phyloP scores from a whole-genome alignment of 2,888 invertebrate species.

The Volucella zonaria region DNA sequence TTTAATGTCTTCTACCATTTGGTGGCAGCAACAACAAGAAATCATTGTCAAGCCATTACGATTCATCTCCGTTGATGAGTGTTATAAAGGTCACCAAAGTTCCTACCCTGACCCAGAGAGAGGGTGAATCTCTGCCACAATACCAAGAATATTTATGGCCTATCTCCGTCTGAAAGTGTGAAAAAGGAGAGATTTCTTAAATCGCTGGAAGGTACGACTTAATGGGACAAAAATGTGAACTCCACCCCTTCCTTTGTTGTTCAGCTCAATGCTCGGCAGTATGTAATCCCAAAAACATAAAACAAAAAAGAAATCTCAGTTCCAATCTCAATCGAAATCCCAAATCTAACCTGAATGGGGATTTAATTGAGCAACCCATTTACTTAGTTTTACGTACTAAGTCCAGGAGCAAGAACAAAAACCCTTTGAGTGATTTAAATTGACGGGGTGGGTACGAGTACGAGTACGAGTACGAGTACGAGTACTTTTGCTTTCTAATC shows the following conservation, averaged over 20 bases:
- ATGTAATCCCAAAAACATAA: slow-evolving; percentile 22
- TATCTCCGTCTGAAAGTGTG: slow-evolving; percentile 44
- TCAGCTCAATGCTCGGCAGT: background rate
- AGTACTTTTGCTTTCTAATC: slow-evolving; percentile 34
- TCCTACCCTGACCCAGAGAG: background rate
- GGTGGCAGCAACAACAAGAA: slow-evolving; percentile 4
- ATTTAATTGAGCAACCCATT: slow-evolving; percentile 69
- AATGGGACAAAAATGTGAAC: slow-evolving; percentile 43
- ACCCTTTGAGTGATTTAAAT: slow-evolving; percentile 44
- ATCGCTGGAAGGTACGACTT: slow-evolving; percentile 47
- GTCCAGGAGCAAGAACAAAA: slow-evolving; percentile 34
- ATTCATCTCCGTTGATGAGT: slow-evolving; percentile 50
- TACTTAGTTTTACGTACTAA: slow-evolving; percentile 13
- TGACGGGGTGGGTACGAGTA: slow-evolving; percentile 44
- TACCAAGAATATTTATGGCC: slow-evolving; percentile 37
- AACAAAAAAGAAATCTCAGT: slow-evolving; percentile 15
- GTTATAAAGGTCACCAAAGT: slow-evolving; percentile 53
- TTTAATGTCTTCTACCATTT: background rate
- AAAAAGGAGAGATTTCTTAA: slow-evolving; percentile 56
- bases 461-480: too few relatives aligned
- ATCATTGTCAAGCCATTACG: slow-evolving; percentile 45
- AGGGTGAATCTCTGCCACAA: background rate
- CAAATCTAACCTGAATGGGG: slow-evolving; percentile 29
- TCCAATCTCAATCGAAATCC: background rate
- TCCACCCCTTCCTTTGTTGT: slow-evolving; percentile 23